A percentile compares a stretch with the other conserved stretches of the same genome.
Evolutionary conservation across 2,113 vertebrate species (phyloP).

Genomic region (Protobothrops mucrosquamatus): DNA sequence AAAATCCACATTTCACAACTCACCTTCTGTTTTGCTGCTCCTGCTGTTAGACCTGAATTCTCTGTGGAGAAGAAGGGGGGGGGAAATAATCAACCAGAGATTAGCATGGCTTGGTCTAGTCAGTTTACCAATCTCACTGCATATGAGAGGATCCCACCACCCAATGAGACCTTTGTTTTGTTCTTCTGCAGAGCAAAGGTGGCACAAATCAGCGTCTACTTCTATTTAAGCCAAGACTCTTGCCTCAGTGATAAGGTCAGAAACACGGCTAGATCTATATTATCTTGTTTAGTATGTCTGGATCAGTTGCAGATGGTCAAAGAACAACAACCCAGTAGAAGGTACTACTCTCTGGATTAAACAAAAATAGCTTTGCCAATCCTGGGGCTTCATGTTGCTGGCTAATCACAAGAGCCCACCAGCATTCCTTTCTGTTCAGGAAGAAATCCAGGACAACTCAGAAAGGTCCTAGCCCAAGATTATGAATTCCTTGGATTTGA

Average conservation of each 20-base stretch:
- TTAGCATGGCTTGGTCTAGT: conserved; percentile 22
- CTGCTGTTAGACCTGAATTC: conserved; percentile 73
- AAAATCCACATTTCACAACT: conserved; percentile 39
- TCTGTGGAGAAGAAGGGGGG: conserved; percentile 56
- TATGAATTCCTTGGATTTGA: neutral
- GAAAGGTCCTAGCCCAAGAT: neutral
- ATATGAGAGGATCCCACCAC: too few relatives aligned
- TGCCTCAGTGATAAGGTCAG: neutral
- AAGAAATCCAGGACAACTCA: neutral
- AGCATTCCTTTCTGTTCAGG: neutral
- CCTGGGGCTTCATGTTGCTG: neutral
- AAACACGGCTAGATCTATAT: neutral
- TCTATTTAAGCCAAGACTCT: neutral
- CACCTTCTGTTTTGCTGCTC: conserved; percentile 75
- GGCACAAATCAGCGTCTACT: neutral
- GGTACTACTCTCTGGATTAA: neutral
- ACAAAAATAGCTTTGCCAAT: neutral
- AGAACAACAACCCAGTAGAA: neutral
- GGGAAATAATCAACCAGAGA: conserved; percentile 18
- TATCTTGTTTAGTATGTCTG: neutral
- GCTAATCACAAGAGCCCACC: neutral
- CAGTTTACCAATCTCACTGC: neutral
- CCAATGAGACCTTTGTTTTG: neutral
- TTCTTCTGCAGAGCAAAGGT: neutral
- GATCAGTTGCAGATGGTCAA: neutral